phyloP scores from a whole-genome alignment of 1,140 invertebrate species.

The Monochamus saltuarius region DNA sequence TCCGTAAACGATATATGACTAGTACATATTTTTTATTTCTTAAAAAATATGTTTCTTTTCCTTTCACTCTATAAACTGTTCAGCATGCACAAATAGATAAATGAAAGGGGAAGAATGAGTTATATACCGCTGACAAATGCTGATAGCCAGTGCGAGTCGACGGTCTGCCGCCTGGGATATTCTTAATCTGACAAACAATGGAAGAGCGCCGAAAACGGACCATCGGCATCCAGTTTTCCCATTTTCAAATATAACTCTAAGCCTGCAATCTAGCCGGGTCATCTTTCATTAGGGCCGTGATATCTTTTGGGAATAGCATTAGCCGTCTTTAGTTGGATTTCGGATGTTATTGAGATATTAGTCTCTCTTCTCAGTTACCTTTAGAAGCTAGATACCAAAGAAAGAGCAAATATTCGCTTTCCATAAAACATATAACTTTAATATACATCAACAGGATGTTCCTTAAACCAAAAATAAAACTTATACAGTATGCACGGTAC shows the following conservation, averaged over 20 bases:
- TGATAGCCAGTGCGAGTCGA: conserved; percentile 10
- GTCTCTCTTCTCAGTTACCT: neutral
- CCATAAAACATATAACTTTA: too few relatives aligned
- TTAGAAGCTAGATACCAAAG: too few relatives aligned
- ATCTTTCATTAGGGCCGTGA: conserved; percentile 25
- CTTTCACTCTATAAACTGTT: too few relatives aligned
- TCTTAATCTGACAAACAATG: conserved; percentile 37
- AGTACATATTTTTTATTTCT: too few relatives aligned
- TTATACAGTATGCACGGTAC: too few relatives aligned
- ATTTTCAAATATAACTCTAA: conserved; percentile 28
- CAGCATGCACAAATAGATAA: too few relatives aligned
- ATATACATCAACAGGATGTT: too few relatives aligned
- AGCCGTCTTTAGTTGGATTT: conserved; percentile 19
- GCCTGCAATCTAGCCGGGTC: conserved; percentile 32
- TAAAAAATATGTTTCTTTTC: too few relatives aligned
- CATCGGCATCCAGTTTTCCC: conserved; percentile 27
- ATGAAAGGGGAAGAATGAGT: conserved; percentile 10
- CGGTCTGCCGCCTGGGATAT: conserved; percentile 21
- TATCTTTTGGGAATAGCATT: conserved; percentile 23
- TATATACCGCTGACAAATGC: conserved; percentile 34
- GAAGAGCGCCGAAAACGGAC: conserved; percentile 33
- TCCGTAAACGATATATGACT: too few relatives aligned
- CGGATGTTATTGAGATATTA: conserved; percentile 16
- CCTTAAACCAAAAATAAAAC: too few relatives aligned
- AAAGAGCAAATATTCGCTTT: too few relatives aligned